Base-by-base conservation (phyloP, 1,140 invertebrate genomes). In the Sycobia sp. region DNA sequence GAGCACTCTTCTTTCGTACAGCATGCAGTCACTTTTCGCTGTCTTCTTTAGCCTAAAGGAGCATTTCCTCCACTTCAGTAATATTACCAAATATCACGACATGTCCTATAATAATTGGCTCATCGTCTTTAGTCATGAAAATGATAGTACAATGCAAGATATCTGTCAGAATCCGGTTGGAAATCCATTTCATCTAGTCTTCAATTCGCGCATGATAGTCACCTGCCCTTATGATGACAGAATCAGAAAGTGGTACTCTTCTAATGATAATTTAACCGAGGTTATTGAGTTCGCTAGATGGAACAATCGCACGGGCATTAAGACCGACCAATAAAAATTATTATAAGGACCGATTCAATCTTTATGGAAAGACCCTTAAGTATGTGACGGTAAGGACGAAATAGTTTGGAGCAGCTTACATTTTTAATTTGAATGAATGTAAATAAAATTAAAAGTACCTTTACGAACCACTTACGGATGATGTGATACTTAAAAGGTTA, bases 241-340 rank as follows among this genome's bases (percentile, higher is more conserved):
- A 8, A n/a, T 73, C 11, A 58, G 22, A 0, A 71, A 73, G 36
- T 73, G 72, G 72, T 73, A 72, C n/a, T 73, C 71, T 4, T 3
- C 71, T n/a, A 1, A 41, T 22, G 34, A 25, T 3, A 64, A 64
- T 38, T 22, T 27, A 14, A 64, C 62, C 5, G 25, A 43, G 11
- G 41, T 53, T 18, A 39, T 58, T 1, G 13, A 53, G 2, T 1
- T 65, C 4, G 55, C 47, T 9, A 53, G 10, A 4, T 63, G 61
- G 61, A 27, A 18, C 13, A 10, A 7, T 14, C 3, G 11, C n/a
- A n/a, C n/a, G n/a, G n/a, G n/a, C n/a, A n/a, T n/a, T n/a, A n/a
- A n/a, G 29, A 7, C 29, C 29, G 29, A 32, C 29, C 0, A 32
- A 50, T 10, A 22, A 60, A 8, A 41, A 39, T 27, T 50, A 60